Conservation (phyloP, 2,888 invertebrate genomes). For the Caenorhabditis sp. region DNA sequence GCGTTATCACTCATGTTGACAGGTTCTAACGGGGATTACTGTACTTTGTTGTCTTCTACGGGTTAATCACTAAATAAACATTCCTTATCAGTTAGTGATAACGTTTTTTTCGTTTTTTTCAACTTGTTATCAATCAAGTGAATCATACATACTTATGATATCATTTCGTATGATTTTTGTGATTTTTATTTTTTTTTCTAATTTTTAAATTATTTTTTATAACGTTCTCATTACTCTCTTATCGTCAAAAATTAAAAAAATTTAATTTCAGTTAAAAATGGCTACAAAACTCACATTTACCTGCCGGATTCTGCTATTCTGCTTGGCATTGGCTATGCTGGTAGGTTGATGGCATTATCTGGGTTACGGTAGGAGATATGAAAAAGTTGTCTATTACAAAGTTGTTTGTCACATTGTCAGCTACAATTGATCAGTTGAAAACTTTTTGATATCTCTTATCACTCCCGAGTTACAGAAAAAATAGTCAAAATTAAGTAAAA, state of each 20-base stretch:
- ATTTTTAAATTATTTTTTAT: too few species aligned
- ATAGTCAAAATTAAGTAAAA: too few species aligned
- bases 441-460: neutral
- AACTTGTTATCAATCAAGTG: slow-evolving; percentile 12
- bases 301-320: slow-evolving; percentile 24
- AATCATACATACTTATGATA: slow-evolving; percentile 21
- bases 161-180: slow-evolving; percentile 7
- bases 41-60: slow-evolving; percentile 11
- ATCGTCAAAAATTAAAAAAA: too few species aligned
- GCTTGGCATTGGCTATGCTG: slow-evolving; percentile 20
- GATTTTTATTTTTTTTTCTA: too few species aligned
- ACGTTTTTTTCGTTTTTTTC: neutral
- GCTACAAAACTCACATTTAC: slow-evolving; percentile 12
- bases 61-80: slow-evolving; percentile 51
- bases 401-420: too few species aligned
- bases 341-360: slow-evolving; percentile 11
- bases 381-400: too few species aligned
- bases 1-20: slow-evolving; percentile 15
- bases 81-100: neutral
- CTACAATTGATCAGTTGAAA: neutral
- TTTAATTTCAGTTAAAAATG: slow-evolving; percentile 8
- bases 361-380: too few species aligned
- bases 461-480: neutral
- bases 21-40: slow-evolving; percentile 17
- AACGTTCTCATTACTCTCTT: too few species aligned